Evolutionary conservation across 2,888 invertebrate species (phyloP).

Genomic region (Neoscelio sp.): DNA sequence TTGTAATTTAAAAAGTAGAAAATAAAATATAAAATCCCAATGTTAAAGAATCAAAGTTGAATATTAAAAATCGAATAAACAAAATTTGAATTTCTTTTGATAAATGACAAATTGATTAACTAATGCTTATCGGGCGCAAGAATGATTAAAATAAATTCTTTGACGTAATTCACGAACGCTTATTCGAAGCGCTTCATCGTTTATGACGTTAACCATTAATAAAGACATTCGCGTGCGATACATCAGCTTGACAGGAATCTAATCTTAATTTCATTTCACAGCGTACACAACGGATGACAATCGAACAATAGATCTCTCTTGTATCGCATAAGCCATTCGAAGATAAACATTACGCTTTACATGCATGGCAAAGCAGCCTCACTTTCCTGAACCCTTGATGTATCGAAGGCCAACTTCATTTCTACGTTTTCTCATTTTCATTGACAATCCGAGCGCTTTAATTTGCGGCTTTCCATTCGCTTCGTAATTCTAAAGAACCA

Average conservation of each 20-base stretch:
- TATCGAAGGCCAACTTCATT: background rate
- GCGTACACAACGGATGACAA: slow-evolving; percentile 15
- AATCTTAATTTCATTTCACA: slow-evolving; percentile 9
- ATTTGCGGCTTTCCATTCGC: background rate
- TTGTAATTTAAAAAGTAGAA: too few species aligned
- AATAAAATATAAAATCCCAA: too few species aligned
- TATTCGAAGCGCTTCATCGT: too few species aligned
- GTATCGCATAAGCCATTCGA: slow-evolving; percentile 5
- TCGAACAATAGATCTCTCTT: slow-evolving; percentile 22
- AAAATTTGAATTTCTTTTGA: too few species aligned
- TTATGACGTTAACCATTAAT: slow-evolving; percentile 15
- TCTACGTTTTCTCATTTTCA: background rate
- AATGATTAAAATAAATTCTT: too few species aligned
- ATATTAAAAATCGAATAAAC: too few species aligned
- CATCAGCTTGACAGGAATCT: slow-evolving; percentile 19
- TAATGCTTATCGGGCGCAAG: too few species aligned
- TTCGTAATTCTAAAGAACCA: too few species aligned
- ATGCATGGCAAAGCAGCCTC: background rate
- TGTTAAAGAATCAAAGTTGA: too few species aligned
- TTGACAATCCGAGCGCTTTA: too few species aligned
- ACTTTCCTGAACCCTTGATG: slow-evolving; percentile 2
- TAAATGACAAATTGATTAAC: too few species aligned
- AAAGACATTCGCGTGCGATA: slow-evolving; percentile 21
- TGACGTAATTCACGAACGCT: too few species aligned
- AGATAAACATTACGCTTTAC: slow-evolving; percentile 9